Conservation (phyloP, 2,797 vertebrate genomes). For the Chromis chromis region DNA sequence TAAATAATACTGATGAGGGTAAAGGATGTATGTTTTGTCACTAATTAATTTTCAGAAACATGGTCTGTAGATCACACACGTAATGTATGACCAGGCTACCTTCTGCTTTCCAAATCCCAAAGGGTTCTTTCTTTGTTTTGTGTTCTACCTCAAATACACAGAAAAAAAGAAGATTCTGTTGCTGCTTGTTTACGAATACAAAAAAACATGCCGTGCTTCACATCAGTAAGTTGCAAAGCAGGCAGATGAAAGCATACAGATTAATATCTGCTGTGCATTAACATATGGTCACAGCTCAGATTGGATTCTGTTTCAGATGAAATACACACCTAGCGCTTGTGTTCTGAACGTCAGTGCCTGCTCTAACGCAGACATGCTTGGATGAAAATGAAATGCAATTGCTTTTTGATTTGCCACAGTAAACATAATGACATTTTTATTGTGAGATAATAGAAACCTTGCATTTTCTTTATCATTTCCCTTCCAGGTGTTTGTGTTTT, state of each 20-base stretch:
- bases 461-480: conserved; percentile 71
- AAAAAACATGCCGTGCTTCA: conserved; percentile 18
- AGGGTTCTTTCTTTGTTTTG: conserved; percentile 1
- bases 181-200: conserved; percentile 19
- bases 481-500: conserved; percentile 68
- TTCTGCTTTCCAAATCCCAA: conserved; percentile 10
- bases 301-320: conserved; percentile 60
- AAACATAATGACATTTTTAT: conserved; percentile 75
- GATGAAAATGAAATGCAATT: conserved; percentile 73
- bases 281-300: conserved; percentile 70
- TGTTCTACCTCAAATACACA: conserved; percentile 43
- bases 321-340: conserved; percentile 45
- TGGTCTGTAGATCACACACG: neutral
- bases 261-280: conserved; percentile 67
- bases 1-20: neutral
- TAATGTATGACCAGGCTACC: neutral
- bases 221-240: conserved; percentile 50
- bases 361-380: conserved; percentile 46
- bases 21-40: neutral
- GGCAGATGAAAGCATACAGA: conserved; percentile 59
- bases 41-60: neutral
- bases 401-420: conserved; percentile 75
- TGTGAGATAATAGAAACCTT: conserved; percentile 72
- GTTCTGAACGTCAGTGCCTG: conserved; percentile 42
- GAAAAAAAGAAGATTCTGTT: neutral